Base-by-base conservation (phyloP, 2,113 vertebrate species). In the Redunca redunca region DNA sequence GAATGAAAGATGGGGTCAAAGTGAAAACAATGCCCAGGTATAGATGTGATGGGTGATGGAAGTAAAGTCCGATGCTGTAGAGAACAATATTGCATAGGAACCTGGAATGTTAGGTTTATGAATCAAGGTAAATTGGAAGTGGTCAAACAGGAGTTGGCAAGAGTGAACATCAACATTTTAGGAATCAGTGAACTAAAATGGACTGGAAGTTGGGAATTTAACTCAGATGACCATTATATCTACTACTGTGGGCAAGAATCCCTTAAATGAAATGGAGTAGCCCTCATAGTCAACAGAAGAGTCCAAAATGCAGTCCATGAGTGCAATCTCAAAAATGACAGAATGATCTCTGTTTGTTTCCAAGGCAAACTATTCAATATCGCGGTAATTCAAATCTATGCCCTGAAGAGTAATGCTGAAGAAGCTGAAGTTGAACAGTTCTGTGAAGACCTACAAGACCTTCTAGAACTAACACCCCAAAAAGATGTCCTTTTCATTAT, bases 341-440 rank as follows among this genome's bases (percentile, higher is more conserved):
- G 64, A 71, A 71, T 23, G 67, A 71, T 36, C 19, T 67, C 64
- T 36, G 67, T 36, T 71, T 0, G 10, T 36, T 71, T 71, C 67
- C 9, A 71, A 71, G n/a, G n/a, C n/a, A 36, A 36, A 71, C 19
- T n/a, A 71, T 71, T 71, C n/a, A 71, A 36, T 71, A 71, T 40
- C n/a, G 23, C 10, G 0, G 19, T 71, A 40, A 71, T 40, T 21
- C n/a, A 71, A 71, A n/a, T 36, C n/a, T 71, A 23, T 36, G 5
- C 64, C n/a, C 19, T 4, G 0, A 36, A 1, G 9, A 36, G 9
- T 71, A 71, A 71, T 0, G 1, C n/a, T 0, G 0, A 71, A 40
- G 67, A 71, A 71, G 67, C 67, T 12, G n/a, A 71, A 71, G 19
- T 71, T 23, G n/a, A 71, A 71, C 10, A 36, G 67, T 71, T 71